Evolutionary conservation across 2,113 vertebrate genomes (phyloP), one percentile per base, ranked within the genome.

Genomic region (Syrrhaptes paradoxus): DNA sequence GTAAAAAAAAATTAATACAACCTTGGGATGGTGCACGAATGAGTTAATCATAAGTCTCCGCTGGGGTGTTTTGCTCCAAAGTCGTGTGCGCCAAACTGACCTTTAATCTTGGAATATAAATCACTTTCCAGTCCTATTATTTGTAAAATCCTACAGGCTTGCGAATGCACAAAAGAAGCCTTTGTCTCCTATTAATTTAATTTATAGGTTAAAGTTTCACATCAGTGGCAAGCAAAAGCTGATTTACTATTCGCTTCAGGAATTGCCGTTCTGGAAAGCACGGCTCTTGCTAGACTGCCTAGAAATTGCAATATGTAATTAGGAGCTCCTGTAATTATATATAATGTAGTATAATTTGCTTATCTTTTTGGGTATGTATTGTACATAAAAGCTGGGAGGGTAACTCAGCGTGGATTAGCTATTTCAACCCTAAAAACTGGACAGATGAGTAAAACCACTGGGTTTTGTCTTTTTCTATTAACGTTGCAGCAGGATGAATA

Each of bases 51-150:
- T 29, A 54, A 70, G 82, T 78, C 84, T 85, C 36, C 26, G 86
- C 90, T 31, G 13, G 5, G 76, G 67, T 65, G 87, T 95, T 96
- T 85, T 65, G 89, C 95, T 93, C 93, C 84, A 3, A 21, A 85
- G 96, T 95, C 93, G 93, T 93, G 93, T 96, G 93, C 59, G 87
- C 96, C 78, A 62, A 84, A 65, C 96, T 96, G 96, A 98, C 97
- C 97, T 98, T 97, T 97, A 94, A 97, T 97, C 97, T 93, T 48
- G 90, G 96, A 95, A 88, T 96, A 97, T 97, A 98, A 98, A 98
- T 97, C 98, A 98, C 97, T 96, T 97, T 97, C 97, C 97, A 96
- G 93, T 96, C 95, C 96, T 95, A 87, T 97, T 96, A 97, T 97
- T 97, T 71, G 96, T 96, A 96, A 98, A 97, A 98, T 97, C 95